Conservation (phyloP, 2,113 vertebrate genomes). For the Odocoileus hemionus region DNA sequence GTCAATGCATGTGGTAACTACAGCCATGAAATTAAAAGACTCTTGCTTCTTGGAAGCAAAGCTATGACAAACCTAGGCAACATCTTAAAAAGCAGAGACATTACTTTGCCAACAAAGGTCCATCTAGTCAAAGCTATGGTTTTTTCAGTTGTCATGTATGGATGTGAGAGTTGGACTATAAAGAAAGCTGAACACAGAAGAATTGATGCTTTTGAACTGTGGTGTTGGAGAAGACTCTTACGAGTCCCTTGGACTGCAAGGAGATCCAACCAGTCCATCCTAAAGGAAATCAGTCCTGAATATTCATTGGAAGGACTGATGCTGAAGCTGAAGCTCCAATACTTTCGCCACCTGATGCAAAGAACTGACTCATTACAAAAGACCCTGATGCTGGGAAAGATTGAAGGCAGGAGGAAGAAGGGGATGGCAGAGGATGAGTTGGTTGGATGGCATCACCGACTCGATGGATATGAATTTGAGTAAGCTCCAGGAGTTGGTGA, state of each 20-base stretch:
- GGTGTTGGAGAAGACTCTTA: neutral
- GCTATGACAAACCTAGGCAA: neutral
- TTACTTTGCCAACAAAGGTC: neutral
- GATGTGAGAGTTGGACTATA: neutral
- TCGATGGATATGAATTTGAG: neutral
- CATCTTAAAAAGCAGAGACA: neutral
- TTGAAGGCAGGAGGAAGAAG: neutral
- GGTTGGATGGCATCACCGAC: neutral
- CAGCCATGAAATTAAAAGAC: neutral
- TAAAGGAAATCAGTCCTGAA: neutral
- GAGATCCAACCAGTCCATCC: neutral
- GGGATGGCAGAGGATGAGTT: neutral
- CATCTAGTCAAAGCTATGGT: neutral
- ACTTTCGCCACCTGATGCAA: neutral
- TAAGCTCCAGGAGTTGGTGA: neutral
- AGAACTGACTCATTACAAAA: neutral
- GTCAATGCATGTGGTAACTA: neutral
- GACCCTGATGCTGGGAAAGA: neutral
- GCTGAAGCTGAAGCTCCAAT: neutral
- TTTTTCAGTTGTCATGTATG: neutral
- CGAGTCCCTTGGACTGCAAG: neutral
- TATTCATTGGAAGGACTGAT: neutral
- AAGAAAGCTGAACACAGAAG: neutral
- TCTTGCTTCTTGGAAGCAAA: neutral
- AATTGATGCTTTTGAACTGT: neutral